Conservation (phyloP, 2,113 vertebrate genomes). For the Lepus timidus region DNA sequence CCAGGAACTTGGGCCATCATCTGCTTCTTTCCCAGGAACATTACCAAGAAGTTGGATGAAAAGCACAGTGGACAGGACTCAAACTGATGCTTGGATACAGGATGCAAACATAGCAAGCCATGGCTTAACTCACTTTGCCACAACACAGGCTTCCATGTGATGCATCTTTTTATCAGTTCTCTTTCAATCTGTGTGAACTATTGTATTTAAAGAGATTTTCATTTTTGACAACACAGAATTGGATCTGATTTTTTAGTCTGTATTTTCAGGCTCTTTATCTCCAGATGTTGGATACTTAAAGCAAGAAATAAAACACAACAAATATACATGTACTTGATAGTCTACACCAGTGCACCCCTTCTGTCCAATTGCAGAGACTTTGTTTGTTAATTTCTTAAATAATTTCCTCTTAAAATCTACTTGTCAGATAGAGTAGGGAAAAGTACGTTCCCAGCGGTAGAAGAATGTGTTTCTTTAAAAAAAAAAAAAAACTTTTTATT, state of each 20-base stretch:
- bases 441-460: neutral
- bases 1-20: too few species aligned
- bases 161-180: neutral
- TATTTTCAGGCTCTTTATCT: neutral
- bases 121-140: too few species aligned
- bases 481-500: neutral
- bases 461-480: neutral
- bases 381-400: neutral
- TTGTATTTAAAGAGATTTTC: neutral
- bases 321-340: neutral
- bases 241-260: neutral
- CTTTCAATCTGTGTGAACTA: neutral
- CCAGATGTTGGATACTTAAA: neutral
- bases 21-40: too few species aligned
- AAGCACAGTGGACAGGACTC: too few species aligned
- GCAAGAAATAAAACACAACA: neutral
- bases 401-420: neutral
- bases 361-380: neutral
- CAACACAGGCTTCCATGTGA: too few species aligned
- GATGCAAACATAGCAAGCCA: too few species aligned
- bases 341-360: fast-evolving
- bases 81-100: too few species aligned
- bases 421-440: neutral
- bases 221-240: neutral
- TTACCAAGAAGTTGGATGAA: too few species aligned